phyloP scores from a whole-genome alignment of 2,113 vertebrate species.

The Periophthalmodon schlosseri region DNA sequence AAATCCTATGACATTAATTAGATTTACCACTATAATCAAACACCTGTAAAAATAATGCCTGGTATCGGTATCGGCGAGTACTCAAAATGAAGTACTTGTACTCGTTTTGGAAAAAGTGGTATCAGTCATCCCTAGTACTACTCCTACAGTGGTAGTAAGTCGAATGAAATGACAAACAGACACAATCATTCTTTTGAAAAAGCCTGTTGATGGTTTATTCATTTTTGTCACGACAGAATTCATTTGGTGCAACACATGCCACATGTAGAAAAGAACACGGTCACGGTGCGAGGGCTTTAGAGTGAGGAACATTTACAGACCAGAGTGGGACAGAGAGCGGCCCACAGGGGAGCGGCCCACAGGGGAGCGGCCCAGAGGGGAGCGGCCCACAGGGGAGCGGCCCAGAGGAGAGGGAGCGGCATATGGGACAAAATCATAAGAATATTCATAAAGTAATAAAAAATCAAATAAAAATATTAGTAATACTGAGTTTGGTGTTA shows the following conservation, averaged over 20 bases:
- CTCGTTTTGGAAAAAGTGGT: too few relatives aligned
- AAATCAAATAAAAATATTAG: not conserved
- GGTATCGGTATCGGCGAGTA: too few relatives aligned
- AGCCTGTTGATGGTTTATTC: slow-evolving; percentile 80
- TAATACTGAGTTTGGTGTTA: slow-evolving; percentile 36
- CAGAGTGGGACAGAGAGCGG: slow-evolving; percentile 60
- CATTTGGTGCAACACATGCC: slow-evolving; percentile 81
- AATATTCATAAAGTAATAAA: not conserved
- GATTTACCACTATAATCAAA: too few relatives aligned
- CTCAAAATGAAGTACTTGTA: too few relatives aligned
- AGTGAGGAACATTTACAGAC: slow-evolving; percentile 79
- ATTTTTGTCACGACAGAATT: slow-evolving; percentile 80
- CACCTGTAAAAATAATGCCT: too few relatives aligned
- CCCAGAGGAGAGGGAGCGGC: slow-evolving; percentile 50
- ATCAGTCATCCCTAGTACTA: too few relatives aligned
- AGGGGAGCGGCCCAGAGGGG: too few relatives aligned
- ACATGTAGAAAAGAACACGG: slow-evolving; percentile 82
- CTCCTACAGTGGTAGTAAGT: too few relatives aligned
- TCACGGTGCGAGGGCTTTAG: slow-evolving; percentile 72
- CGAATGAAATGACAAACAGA: not conserved
- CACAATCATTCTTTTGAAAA: slow-evolving; percentile 69
- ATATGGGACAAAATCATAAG: slow-evolving; percentile 37
- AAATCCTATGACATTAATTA: too few relatives aligned
- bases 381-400: slow-evolving; percentile 20
- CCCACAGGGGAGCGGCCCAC: too few relatives aligned